Conservation (phyloP, 2,113 vertebrate genomes). For the Menura novaehollandiae region DNA sequence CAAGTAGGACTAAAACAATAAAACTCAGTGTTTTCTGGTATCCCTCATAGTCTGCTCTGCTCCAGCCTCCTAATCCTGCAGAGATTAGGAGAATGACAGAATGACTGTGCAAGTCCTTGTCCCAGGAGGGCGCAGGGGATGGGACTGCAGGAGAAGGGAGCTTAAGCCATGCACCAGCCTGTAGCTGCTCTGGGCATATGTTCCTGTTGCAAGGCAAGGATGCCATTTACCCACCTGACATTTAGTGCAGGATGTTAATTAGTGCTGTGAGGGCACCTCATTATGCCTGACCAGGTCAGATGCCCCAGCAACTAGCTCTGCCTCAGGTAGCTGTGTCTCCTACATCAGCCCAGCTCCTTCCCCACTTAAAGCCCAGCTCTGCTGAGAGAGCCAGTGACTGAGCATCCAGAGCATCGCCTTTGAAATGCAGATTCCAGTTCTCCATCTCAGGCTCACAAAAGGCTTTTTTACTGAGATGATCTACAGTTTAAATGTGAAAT, state of each 20-base stretch:
- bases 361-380: background rate
- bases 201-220: background rate
- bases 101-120: background rate
- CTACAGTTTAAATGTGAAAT: conserved; percentile 26
- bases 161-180: background rate
- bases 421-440: conserved; percentile 23
- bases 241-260: background rate
- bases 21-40: background rate
- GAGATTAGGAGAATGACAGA: background rate
- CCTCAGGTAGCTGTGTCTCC: background rate
- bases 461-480: conserved; percentile 19
- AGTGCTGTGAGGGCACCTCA: background rate
- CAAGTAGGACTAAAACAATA: background rate
- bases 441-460: background rate
- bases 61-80: background rate
- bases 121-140: background rate
- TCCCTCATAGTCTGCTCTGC: background rate
- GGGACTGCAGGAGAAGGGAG: background rate
- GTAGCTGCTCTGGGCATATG: background rate
- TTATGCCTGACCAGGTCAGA: background rate
- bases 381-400: background rate
- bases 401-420: background rate
- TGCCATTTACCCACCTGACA: background rate
- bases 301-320: background rate
- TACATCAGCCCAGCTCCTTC: background rate